Base-by-base conservation (phyloP, 2,888 invertebrate species). In the Silvanus unidentatus region DNA sequence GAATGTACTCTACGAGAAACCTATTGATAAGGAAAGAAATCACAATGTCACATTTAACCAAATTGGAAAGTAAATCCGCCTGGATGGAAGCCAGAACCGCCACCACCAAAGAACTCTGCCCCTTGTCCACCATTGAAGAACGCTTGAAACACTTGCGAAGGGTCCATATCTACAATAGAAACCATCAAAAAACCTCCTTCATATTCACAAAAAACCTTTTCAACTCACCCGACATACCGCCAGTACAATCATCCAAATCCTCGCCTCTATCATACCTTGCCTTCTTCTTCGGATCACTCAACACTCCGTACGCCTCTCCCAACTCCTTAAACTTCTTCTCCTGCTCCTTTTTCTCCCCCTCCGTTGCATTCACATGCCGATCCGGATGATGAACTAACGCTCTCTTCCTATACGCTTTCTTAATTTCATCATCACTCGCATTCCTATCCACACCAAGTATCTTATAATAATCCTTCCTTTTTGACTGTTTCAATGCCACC, bases 381-480 rank as follows among this genome's bases (percentile, higher is more conserved):
- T 96, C 95, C 47, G 96, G 96, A 77, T 96, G 96, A 72, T 88
- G 93, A 8, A 91, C 82, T 45, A 96, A 75, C 0, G 96, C 96
- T 58, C 88, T 78, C 73, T 92, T 92, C 73, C 79, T 82, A 71
- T 97, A 97, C 1, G 95, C 95, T 70, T 93, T 95, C 68, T 94
- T 95, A 45, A 97, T 93, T 61, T 95, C 95, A 63, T 93, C 93
- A 15, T 88, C 90, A 0, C 84, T 81, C 0, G 95, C 94, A 57
- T 74, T 80, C 64, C 88, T 87, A 1, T 82, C 79, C 10, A 97
- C 77, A 2, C 94, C 94, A 45, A 97, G 77, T 57, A 97, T 93
- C 72, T 94, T 95, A 65, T 96, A 96, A 69, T 95, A 96, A 69
- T 97, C 96, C 76, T 96, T 96, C 54, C 94, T 82, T 73, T 93